Evolutionary conservation across 2,888 invertebrate species (phyloP), one percentile per base, ranked within the genome.

Genomic region (Mesorhabditis spiculigera): DNA sequence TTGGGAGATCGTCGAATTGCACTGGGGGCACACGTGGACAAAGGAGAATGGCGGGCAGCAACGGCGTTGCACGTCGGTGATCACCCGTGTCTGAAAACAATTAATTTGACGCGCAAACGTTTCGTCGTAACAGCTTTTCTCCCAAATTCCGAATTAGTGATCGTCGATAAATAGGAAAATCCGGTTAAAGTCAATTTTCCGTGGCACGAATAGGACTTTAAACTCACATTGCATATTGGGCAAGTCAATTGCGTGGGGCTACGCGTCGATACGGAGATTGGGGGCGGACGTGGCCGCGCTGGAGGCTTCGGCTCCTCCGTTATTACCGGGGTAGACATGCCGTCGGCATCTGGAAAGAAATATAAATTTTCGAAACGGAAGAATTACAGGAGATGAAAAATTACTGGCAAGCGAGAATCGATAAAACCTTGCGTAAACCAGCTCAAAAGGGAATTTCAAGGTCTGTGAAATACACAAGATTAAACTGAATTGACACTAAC

Each of bases 11-110:
- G 1, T 50, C n/a, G 58, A 10, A 50, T 50, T 50, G n/a, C 58
- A 50, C 58, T 50, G 58, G n/a, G 58, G 58, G 58, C 58, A 50
- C 58, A 50, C 58, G 58, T 50, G 58, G n/a, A 10, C 10, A 50
- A n/a, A 13, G 58, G 58, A 50, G 58, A 50, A 50, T 50, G 58
- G 58, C 8, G 58, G 58, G n/a, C 58, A 50, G n/a, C 58, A 50
- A 50, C 10, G 10, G 10, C 58, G n/a, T 50, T 50, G 58, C 10
- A 50, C n/a, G 8, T 50, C 58, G 58, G 58, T 50, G 58, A 50
- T 50, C 58, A 50, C 58, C 8, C 58, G 58, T 50, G 58, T 50
- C 58, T 50, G 58, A 28, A 28, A 28, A 28, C 28, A 28, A 28
- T 28, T 28, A 28, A 28, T 28, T 28, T 28, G 28, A 28, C 28